These are phyloP conservation scores for Nylanderia fulva DNA, from an alignment of 1,140 invertebrate genomes.

Conservation along the genomic window DNA sequence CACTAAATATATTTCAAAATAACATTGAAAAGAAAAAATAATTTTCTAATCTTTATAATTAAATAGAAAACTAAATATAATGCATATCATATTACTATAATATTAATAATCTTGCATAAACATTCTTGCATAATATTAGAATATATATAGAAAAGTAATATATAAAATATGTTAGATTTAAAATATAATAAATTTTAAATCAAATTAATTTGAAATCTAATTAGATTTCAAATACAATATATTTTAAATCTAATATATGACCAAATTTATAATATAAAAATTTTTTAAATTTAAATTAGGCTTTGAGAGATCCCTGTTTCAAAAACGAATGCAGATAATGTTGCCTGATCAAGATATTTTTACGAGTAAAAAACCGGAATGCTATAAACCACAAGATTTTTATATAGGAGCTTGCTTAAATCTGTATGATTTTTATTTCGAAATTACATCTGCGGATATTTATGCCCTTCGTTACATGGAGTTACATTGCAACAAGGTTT, in stretches of 20 bases:
- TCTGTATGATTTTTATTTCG: conserved; percentile 92
- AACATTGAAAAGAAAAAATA: not conserved
- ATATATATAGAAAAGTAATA: not conserved
- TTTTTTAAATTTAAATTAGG: conserved; percentile 78
- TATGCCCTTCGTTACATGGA: conserved; percentile 96
- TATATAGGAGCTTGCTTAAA: conserved; percentile 92
- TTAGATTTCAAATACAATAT: not conserved
- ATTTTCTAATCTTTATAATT: not conserved
- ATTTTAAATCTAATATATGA: too few relatives aligned
- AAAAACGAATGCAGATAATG: conserved; percentile 88
- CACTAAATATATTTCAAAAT: not conserved
- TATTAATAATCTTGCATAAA: not conserved
- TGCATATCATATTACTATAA: not conserved
- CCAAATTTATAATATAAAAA: too few relatives aligned
- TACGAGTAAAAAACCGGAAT: conserved; percentile 89
- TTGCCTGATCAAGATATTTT: conserved; percentile 91
- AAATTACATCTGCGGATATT: conserved; percentile 93
- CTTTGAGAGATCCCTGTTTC: conserved; percentile 89
- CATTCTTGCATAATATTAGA: not conserved
- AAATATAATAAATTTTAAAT: not conserved
- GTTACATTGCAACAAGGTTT: conserved; percentile 90
- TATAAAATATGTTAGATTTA: not conserved
- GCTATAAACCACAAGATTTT: conserved; percentile 92
- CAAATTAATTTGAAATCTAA: too few relatives aligned
- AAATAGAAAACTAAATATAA: not conserved